Evolutionary conservation across 2,113 vertebrate species (phyloP).

Genomic region (Catharus fuscescens): DNA sequence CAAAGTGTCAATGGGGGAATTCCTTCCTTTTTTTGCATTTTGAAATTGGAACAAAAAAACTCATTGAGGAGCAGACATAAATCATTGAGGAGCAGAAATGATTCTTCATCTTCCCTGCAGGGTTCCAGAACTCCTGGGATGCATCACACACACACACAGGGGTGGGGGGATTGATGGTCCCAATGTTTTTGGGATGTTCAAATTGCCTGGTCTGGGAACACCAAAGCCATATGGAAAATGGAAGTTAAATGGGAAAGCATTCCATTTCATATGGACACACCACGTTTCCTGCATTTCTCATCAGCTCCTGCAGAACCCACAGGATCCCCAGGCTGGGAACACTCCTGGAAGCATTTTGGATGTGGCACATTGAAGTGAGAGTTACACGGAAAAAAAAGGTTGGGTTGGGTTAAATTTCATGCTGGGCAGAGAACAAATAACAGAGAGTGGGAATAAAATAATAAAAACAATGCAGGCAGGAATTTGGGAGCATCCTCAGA

Average conservation of each 20-base stretch:
- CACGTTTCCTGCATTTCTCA: neutral
- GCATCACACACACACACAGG: neutral
- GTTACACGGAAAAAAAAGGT: neutral
- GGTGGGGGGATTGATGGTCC: fast-evolving
- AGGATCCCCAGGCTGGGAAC: neutral
- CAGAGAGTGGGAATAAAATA: neutral
- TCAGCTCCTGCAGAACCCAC: neutral
- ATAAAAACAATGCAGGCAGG: neutral
- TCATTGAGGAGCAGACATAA: neutral
- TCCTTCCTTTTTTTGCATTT: neutral
- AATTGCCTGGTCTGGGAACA: neutral
- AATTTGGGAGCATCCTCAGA: neutral
- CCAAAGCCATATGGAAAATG: too few species aligned
- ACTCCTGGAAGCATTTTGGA: fast-evolving
- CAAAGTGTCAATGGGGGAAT: fast-evolving
- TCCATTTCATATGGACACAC: fast-evolving
- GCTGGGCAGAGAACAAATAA: neutral
- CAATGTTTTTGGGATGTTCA: fast-evolving
- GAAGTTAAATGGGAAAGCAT: too few species aligned
- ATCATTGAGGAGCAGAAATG: neutral
- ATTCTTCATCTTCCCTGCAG: neutral
- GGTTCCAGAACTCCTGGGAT: neutral
- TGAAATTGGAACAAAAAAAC: neutral
- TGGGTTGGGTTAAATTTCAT: fast-evolving
- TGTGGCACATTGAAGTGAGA: neutral